These are phyloP conservation scores for Proterorhinus semilunaris DNA, from an alignment of 2,113 vertebrate genomes.

Conservation along the genomic window DNA sequence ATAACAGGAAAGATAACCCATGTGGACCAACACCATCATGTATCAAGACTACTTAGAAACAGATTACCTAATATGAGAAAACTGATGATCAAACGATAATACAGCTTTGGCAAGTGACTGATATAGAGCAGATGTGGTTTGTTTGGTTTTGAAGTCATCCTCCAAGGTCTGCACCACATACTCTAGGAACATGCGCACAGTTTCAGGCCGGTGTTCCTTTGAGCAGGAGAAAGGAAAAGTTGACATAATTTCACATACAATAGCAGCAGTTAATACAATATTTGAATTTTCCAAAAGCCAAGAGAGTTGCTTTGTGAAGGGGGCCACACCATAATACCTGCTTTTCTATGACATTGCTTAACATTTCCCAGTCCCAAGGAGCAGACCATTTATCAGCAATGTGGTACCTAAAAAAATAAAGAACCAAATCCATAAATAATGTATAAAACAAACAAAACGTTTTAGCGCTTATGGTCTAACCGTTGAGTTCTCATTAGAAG, in stretches of 20 bases:
- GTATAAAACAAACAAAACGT: not conserved
- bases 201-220: constrained; percentile 42
- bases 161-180: constrained; percentile 89
- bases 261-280: too few relatives aligned
- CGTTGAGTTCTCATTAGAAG: constrained; percentile 91
- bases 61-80: constrained; percentile 83
- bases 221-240: not conserved
- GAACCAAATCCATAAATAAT: not conserved
- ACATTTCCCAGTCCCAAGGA: constrained; percentile 90
- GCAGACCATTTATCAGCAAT: constrained; percentile 76
- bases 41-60: not conserved
- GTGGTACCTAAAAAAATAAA: constrained; percentile 80
- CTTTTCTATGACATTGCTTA: constrained; percentile 79
- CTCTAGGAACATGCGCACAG: constrained; percentile 83
- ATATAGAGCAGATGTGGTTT: constrained; percentile 68
- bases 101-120: constrained; percentile 81
- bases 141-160: constrained; percentile 84
- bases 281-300: not conserved
- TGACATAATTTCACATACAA: not conserved
- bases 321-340: constrained; percentile 73
- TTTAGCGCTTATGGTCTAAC: constrained; percentile 66
- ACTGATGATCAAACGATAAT: constrained; percentile 84
- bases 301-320: not conserved
- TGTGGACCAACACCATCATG: not conserved
- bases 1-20: not conserved